Evolutionary conservation across 2,797 vertebrate genomes (phyloP), one percentile per base, ranked within the genome.

Genomic region (Typhlichthys subterraneus): DNA sequence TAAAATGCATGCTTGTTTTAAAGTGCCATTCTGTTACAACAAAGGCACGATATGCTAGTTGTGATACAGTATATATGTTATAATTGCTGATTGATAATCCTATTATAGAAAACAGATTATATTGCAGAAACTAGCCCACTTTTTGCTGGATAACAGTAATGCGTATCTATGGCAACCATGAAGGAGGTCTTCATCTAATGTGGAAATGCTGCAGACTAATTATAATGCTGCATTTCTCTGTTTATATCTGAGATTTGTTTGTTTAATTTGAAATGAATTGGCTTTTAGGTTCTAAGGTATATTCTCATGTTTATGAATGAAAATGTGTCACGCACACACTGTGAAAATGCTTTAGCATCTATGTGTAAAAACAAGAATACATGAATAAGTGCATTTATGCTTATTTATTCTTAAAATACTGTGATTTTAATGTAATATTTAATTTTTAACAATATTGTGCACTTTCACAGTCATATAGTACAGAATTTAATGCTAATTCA

Each of bases 271-370:
- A 42, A 42, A 42, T 42, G 1, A 9, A 42, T 42, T 42, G 38
- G 38, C 9, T 42, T 42, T 9, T 42, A 6, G 9, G 9, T 42
- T 42, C 38, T 6, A 7, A 38, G 7, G 38, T 38, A 7, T 7
- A 38, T 53, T 59, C 67, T 45, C 70, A 68, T 80, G 79, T 88
- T 87, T 83, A 82, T 88, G 88, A 29, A 29, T 29, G 23, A 29
- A 29, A 29, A 29, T 29, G 4, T 29, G 23, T 29, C 23, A 29
- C 23, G 89, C 76, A 81, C 67, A 76, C 65, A 31, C 62, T 0
- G 23, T 29, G 53, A 63, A 76, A 76, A 8, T 65, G 55, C 52
- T 0, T 76, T 77, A 69, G 75, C 77, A 79, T 72, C 70, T 69
- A 65, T 51, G 38, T 52, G 77, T 19, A 50, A 66, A 38, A 38